phyloP scores from a whole-genome alignment of 2,888 invertebrate species.

The Smittia sp. region DNA sequence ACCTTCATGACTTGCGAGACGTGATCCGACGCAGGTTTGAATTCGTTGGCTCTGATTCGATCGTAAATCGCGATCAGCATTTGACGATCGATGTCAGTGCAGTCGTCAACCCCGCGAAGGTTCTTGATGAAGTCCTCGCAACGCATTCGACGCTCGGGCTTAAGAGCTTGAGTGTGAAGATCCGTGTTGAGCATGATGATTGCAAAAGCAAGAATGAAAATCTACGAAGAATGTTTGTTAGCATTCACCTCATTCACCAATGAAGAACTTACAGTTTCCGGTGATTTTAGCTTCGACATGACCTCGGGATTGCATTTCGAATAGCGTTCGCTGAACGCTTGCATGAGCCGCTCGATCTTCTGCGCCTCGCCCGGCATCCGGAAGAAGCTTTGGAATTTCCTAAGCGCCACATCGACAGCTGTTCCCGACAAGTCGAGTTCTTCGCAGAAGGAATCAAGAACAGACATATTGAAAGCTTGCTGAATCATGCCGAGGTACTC shows the following conservation, averaged over 20 bases:
- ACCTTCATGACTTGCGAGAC: conserved; percentile 91
- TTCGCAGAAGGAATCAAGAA: conserved; percentile 87
- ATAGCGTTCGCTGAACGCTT: conserved; percentile 91
- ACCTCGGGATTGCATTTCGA: conserved; percentile 92
- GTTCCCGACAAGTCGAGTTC: conserved; percentile 93
- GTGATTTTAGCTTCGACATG: conserved; percentile 76
- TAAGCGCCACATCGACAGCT: conserved; percentile 93
- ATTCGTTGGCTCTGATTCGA: conserved; percentile 90
- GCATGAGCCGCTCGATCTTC: conserved; percentile 93
- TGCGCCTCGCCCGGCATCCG: conserved; percentile 98
- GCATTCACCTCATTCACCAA: too few species aligned
- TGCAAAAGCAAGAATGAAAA: conserved; percentile 89
- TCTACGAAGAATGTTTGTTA: too few species aligned
- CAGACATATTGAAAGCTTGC: conserved; percentile 93
- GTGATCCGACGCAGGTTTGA: conserved; percentile 85
- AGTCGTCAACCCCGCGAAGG: conserved; percentile 91
- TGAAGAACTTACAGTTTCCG: conserved; percentile 67
- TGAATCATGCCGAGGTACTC: conserved; percentile 97
- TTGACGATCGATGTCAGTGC: conserved; percentile 89
- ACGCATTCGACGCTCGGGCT: conserved; percentile 93
- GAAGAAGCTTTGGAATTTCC: conserved; percentile 96
- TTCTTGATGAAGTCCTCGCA: conserved; percentile 94
- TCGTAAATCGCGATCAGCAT: conserved; percentile 94
- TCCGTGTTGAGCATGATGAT: conserved; percentile 99
- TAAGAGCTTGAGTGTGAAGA: conserved; percentile 92